Base-by-base conservation (phyloP, 2,888 invertebrate species). In the Blastobasis adustella region DNA sequence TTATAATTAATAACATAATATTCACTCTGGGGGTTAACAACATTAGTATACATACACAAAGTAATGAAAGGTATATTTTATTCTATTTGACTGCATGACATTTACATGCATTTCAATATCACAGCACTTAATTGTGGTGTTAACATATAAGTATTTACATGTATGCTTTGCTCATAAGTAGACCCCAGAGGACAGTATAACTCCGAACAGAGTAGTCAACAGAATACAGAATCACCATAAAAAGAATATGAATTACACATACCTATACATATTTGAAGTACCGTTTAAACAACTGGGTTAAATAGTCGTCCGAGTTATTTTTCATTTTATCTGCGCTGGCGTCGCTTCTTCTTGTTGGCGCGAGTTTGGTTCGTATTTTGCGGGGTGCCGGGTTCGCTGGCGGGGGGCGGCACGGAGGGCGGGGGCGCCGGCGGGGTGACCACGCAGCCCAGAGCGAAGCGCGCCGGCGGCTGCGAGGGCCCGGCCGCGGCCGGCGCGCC, bases 71-170 rank as follows among this genome's bases (percentile, higher is more conserved):
- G 62, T 69, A 63, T 56, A 55, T 51, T 53, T 54, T 23, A 23
- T 23, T 54, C 47, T 69, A 67, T 63, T 65, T 62, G 57, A 69
- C 68, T 68, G 72, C 76, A 77, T 68, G 63, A 59, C 23, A 23
- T 58, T 62, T 66, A 68, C 76, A 71, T 66, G 63, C 66, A 68
- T 66, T 66, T 61, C 63, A 60, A 72, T 83, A 85, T 86, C 86
- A 86, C 86, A 86, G 86, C 83, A 83, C 80, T 85, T 23, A 23
- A 76, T 79, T 79, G 79, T 72, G 64, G 72, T 72, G 79, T 82
- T 78, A 73, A 71, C 62, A 69, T 69, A 60, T 71, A 68, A 70
- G 66, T 74, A 79, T 75, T 69, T 75, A 80, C 73, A 73, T 64
- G 59, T 46, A 45, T 46, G 66, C 63, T 59, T 61, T 68, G 62